A percentile compares a stretch with the other conserved stretches of the same genome.
phyloP scores from a whole-genome alignment of 2,113 vertebrate species.

The Planiliza haematocheilus region DNA sequence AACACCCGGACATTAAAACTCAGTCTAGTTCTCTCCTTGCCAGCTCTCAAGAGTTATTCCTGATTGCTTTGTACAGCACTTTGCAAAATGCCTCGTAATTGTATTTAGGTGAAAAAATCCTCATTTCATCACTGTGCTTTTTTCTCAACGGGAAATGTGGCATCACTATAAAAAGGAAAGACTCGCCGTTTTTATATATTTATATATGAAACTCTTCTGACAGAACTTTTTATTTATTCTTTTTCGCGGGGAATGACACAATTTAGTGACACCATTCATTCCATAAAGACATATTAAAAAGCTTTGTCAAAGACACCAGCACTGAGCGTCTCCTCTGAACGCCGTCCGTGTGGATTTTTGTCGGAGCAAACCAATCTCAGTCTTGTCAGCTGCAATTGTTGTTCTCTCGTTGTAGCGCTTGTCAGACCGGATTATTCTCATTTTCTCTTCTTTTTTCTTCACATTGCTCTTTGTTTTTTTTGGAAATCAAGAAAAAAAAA shows the following conservation, averaged over 20 bases:
- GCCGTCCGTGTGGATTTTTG: constrained; percentile 15
- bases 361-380: constrained; percentile 23
- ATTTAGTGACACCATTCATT: constrained; percentile 52
- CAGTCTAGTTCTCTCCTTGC: constrained; percentile 52
- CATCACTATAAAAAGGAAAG: constrained; percentile 53
- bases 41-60: constrained; percentile 66
- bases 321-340: constrained; percentile 10
- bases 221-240: constrained; percentile 39
- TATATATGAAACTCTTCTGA: constrained; percentile 60
- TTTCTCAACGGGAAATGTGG: constrained; percentile 35
- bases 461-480: not conserved
- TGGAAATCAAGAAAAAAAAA: not conserved
- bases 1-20: constrained; percentile 52
- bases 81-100: constrained; percentile 78
- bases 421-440: constrained; percentile 1
- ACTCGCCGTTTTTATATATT: constrained; percentile 35
- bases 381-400: constrained; percentile 33
- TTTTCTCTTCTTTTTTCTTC: not conserved
- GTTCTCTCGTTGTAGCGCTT: constrained; percentile 8
- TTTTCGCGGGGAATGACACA: constrained; percentile 31
- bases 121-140: constrained; percentile 68
- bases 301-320: constrained; percentile 55
- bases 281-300: constrained; percentile 69
- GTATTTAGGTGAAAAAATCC: constrained; percentile 75
- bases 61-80: constrained; percentile 75